Base-by-base conservation (phyloP, 2,113 vertebrate species). In the Phycodurus eques region DNA sequence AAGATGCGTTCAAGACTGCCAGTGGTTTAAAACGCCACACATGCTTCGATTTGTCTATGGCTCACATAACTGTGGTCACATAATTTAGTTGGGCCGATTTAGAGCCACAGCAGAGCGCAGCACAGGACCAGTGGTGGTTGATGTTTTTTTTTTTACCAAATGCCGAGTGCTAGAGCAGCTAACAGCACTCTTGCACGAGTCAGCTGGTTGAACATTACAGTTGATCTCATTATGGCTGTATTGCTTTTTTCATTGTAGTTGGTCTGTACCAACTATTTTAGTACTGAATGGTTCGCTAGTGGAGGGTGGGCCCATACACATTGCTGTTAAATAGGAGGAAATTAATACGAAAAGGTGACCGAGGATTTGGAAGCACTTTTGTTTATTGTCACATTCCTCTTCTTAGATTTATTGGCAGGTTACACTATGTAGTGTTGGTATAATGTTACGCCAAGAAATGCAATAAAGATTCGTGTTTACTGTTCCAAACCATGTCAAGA, bases 41-140 rank as follows among this genome's bases (percentile, higher is more conserved):
- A 74, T 59, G 79, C 73, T 82, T 85, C 72, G 76, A 70, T 87
- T 81, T 73, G 74, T 81, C 82, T 80, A 75, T 12, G 71, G 72
- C 67, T 77, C 74, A 31, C 82, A 88, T 88, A 84, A 7, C 82
- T 86, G 90, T 88, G 87, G 84, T 87, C 83, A 0, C 73, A 70
- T 46, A 83, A 77, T 83, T 77, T 73, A 86, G 88, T 76, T 75
- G 78, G 77, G 85, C 88, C 78, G 68, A 59, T 74, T 83, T 63
- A 87, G 67, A 88, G 80, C 85, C 77, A 68, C 83, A 80, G 53
- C 43, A 81, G 31, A 77, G 72, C 78, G 72, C 43, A 72, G 49
- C 68, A 43, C 51, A 4, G 56, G 57, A 69, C 39, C 77, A 72
- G 63, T 62, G 63, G 68, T 66, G 77, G 70, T 68, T 22, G 10